Percentiles rank a stretch among this genome's conserved stretches.
These are phyloP conservation scores for Glyphotaelius pellucidus DNA, from an alignment of 2,888 invertebrate genomes.

Conservation along the genomic window DNA sequence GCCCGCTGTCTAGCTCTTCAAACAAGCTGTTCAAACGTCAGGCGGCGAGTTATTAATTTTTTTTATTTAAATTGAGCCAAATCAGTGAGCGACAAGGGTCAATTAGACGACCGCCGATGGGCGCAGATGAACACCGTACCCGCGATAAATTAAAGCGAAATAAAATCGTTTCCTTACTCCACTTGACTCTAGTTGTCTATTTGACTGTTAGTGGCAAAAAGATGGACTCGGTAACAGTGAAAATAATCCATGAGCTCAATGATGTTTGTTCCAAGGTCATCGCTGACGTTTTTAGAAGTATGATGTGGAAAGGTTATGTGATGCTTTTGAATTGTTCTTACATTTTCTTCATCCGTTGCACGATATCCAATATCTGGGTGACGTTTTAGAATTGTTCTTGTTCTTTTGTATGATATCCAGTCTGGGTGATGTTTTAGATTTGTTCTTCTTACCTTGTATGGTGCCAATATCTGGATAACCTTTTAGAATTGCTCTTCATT, in stretches of 20 bases:
- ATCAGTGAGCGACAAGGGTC: conserved; percentile 2
- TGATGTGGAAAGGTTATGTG: neutral
- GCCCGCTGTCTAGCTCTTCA: neutral
- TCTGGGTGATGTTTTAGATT: neutral
- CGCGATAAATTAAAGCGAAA: neutral
- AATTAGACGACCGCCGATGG: neutral
- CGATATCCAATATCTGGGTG: neutral
- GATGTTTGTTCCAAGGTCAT: neutral
- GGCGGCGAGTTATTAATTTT: neutral
- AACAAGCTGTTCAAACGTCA: neutral
- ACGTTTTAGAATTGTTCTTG: neutral
- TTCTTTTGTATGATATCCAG: neutral
- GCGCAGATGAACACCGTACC: neutral
- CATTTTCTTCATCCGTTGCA: too few relatives aligned
- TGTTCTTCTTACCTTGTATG: too few relatives aligned
- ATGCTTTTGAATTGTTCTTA: too few relatives aligned
- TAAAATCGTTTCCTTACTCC: neutral
- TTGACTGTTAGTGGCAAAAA: neutral
- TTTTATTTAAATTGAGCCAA: neutral
- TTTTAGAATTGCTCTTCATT: neutral
- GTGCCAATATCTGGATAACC: too few relatives aligned
- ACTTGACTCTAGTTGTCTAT: neutral
- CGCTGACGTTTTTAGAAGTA: neutral
- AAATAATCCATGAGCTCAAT: neutral
- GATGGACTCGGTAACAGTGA: neutral